These are phyloP conservation scores for Perizoma affinitatum DNA, from an alignment of 2,888 invertebrate genomes.

Conservation along the genomic window DNA sequence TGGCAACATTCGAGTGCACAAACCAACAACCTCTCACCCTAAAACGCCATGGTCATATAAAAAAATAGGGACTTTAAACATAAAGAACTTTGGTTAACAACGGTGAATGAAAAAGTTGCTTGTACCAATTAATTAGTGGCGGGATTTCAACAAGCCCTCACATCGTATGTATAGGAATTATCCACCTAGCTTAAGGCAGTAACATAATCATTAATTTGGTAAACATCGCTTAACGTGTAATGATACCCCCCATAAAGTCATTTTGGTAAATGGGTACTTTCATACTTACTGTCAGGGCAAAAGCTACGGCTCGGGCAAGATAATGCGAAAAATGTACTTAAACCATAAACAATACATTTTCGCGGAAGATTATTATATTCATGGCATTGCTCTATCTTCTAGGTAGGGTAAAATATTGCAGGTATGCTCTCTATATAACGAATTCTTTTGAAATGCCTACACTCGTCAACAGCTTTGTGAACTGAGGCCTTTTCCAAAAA, in stretches of 20 bases:
- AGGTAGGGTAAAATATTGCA: constrained; percentile 5
- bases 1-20: no score
- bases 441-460: no score
- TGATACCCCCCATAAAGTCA: constrained; percentile 37
- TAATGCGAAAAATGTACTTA: constrained; percentile 20
- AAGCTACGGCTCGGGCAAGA: constrained; percentile 21
- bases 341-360: constrained; percentile 17
- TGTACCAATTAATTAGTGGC: constrained; percentile 2
- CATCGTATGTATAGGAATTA: constrained; percentile 16
- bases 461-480: no score
- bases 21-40: no score
- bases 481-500: no score
- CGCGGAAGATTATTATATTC: constrained; percentile 9
- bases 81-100: no score
- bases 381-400: constrained; percentile 5
- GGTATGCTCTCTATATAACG: background rate
- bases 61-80: no score
- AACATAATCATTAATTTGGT: constrained; percentile 37
- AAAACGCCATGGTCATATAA: no score
- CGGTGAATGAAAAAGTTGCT: no score
- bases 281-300: constrained; percentile 27
- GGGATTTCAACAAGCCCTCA: constrained; percentile 21
- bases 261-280: constrained; percentile 35
- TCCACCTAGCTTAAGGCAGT: constrained; percentile 24
- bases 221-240: constrained; percentile 33